phyloP scores from a whole-genome alignment of 2,113 vertebrate species.

The Ardeotis arabs region DNA sequence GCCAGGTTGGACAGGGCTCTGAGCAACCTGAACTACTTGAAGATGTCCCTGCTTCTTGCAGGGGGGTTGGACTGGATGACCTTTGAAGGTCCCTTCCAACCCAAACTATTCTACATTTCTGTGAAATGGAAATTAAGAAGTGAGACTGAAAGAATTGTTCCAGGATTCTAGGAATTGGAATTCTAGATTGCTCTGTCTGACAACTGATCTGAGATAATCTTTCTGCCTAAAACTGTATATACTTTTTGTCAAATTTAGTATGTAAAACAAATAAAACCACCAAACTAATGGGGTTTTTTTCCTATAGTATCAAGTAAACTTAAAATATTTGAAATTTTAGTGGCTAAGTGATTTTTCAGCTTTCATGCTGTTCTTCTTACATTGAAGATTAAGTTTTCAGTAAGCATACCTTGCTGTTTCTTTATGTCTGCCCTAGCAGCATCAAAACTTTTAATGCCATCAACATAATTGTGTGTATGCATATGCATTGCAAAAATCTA shows the following conservation, averaged over 20 bases:
- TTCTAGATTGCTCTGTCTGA: background rate
- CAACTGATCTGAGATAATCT: background rate
- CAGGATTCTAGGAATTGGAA: background rate
- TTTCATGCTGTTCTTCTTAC: background rate
- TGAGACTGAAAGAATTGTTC: background rate
- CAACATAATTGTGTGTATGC: background rate
- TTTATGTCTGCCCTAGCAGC: background rate
- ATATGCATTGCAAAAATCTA: background rate
- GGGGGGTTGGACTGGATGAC: too few species aligned
- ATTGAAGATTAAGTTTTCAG: background rate
- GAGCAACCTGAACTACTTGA: too few species aligned
- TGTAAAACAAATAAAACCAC: background rate
- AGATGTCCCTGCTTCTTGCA: too few species aligned
- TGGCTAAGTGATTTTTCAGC: background rate
- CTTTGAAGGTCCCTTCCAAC: too few species aligned
- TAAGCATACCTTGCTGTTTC: background rate
- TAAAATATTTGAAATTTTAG: background rate
- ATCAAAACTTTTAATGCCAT: background rate
- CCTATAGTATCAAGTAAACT: background rate
- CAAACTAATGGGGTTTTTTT: background rate
- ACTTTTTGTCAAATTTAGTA: background rate
- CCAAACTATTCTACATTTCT: too few species aligned
- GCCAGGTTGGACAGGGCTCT: too few species aligned
- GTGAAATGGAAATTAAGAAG: background rate
- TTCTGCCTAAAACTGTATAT: background rate